These are phyloP conservation scores for Neodiprion fabricii DNA, from an alignment of 1,140 invertebrate species.

Conservation along the genomic window DNA sequence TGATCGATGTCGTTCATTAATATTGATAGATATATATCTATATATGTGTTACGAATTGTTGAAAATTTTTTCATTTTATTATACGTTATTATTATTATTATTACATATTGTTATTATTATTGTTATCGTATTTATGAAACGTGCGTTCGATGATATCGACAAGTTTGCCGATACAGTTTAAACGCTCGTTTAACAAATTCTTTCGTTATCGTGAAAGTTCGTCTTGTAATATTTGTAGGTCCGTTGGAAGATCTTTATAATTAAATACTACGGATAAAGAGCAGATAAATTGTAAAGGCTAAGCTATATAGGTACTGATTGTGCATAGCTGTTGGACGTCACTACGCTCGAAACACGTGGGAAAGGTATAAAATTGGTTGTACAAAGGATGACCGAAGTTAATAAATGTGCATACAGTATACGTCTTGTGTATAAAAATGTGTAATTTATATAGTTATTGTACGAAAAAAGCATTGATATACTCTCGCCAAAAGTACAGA, in stretches of 20 bases:
- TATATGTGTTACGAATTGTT: too few relatives aligned
- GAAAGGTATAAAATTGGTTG: conserved; percentile 41
- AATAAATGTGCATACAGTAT: conserved; percentile 12
- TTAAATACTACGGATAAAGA: too few relatives aligned
- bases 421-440: conserved; percentile 4
- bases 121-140: conserved; percentile 22
- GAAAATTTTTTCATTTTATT: too few relatives aligned
- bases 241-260: neutral
- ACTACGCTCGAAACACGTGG: conserved; percentile 39
- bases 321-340: conserved; percentile 26
- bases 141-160: conserved; percentile 18
- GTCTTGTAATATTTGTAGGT: conserved; percentile 24
- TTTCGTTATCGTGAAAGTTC: neutral
- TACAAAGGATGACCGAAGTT: conserved; percentile 6
- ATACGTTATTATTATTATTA: neutral
- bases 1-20: conserved; percentile 7
- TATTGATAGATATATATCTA: conserved; percentile 34
- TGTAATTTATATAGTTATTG: too few relatives aligned
- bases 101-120: conserved; percentile 7
- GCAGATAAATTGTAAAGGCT: neutral
- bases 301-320: conserved; percentile 7
- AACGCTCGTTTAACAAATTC: neutral
- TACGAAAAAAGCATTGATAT: too few relatives aligned
- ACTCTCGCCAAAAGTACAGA: too few relatives aligned
- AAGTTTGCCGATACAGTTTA: conserved; percentile 16